These are phyloP conservation scores for Leptogaster cylindrica DNA, from an alignment of 2,888 invertebrate genomes.

Conservation along the genomic window DNA sequence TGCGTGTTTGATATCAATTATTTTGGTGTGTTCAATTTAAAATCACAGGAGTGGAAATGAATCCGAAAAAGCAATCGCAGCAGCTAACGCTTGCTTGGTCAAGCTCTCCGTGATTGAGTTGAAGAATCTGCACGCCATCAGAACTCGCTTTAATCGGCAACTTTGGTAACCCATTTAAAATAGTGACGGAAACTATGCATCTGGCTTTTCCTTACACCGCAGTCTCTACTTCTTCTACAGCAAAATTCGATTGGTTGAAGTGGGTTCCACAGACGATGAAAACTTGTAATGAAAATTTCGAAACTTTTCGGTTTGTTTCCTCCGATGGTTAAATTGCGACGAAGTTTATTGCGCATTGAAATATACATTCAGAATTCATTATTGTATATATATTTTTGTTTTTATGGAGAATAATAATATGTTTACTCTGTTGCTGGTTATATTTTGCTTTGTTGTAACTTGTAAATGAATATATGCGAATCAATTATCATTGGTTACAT, in stretches of 20 bases:
- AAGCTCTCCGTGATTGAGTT: not conserved
- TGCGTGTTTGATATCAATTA: constrained; percentile 2
- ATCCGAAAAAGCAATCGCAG: not conserved
- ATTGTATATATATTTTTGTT: too few species aligned
- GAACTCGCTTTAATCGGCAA: not conserved
- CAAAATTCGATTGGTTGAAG: not conserved
- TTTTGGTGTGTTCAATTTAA: constrained; percentile 5
- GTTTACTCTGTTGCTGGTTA: too few species aligned
- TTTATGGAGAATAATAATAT: too few species aligned
- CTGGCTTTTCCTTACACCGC: not conserved
- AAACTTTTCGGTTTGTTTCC: not conserved
- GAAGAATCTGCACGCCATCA: not conserved
- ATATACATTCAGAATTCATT: too few species aligned
- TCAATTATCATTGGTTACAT: too few species aligned
- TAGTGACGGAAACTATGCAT: not conserved
- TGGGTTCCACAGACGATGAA: constrained; percentile 1
- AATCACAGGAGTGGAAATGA: not conserved
- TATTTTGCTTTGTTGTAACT: too few species aligned
- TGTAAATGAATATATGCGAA: too few species aligned
- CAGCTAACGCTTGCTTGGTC: not conserved
- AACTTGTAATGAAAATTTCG: constrained; percentile 14
- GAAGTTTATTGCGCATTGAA: too few species aligned
- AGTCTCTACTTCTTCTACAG: not conserved
- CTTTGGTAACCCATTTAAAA: not conserved
- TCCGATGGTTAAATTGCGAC: too few species aligned